phyloP scores from a whole-genome alignment of 2,888 invertebrate species.

The Biston betularia region DNA sequence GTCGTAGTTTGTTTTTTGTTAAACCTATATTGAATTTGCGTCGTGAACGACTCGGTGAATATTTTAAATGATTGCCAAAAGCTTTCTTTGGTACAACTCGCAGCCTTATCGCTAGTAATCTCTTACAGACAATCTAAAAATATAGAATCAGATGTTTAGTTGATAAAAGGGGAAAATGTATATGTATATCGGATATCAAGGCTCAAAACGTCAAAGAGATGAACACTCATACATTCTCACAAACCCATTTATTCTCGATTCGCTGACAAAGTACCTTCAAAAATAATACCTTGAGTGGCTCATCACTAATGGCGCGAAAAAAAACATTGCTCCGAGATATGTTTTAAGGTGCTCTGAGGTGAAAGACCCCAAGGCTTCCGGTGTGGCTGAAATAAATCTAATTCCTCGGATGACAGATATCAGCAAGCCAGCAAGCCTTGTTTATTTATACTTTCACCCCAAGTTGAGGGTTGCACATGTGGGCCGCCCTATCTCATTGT shows the following conservation, averaged over 20 bases:
- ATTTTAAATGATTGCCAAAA: neutral
- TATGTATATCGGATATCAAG: neutral
- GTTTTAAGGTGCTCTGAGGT: conserved; percentile 69
- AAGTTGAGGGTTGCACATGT: conserved; percentile 73
- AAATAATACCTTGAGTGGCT: conserved; percentile 44
- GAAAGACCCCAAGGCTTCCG: conserved; percentile 74
- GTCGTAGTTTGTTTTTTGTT: too few species aligned
- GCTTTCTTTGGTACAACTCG: too few species aligned
- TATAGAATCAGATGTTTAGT: neutral
- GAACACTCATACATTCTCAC: conserved; percentile 17
- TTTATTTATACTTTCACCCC: conserved; percentile 84
- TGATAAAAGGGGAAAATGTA: neutral
- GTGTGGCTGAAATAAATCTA: conserved; percentile 82
- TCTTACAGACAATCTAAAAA: too few species aligned
- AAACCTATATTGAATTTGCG: neutral
- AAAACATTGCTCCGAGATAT: conserved; percentile 42
- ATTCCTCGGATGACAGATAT: conserved; percentile 85
- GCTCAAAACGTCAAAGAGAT: neutral
- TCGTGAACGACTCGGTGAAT: neutral
- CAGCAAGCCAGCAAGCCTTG: conserved; percentile 84
- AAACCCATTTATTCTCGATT: conserved; percentile 37
- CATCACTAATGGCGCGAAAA: conserved; percentile 54
- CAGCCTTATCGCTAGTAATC: too few species aligned
- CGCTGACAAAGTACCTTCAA: conserved; percentile 38
- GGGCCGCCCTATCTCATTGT: conserved; percentile 68